phyloP scores from a whole-genome alignment of 2,888 invertebrate species.

The Brachylomia viminalis region DNA sequence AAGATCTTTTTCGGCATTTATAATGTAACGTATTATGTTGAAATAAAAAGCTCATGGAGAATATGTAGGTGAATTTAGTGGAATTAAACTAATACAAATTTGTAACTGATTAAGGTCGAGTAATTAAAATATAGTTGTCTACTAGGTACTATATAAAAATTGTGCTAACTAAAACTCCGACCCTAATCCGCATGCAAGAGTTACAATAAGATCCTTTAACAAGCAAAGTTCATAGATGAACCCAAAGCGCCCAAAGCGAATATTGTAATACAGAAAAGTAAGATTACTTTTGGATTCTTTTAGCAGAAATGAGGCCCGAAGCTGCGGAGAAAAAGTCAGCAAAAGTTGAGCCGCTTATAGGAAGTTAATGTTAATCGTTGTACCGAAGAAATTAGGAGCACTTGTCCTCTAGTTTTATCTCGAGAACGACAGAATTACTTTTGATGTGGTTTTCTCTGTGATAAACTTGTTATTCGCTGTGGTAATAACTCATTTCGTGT shows the following conservation, averaged over 20 bases:
- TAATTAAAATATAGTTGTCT: background rate
- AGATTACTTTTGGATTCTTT: conserved; percentile 62
- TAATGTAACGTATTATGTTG: background rate
- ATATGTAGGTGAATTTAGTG: background rate
- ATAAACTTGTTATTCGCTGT: background rate
- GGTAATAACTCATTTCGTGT: conserved; percentile 32
- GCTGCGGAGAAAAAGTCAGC: conserved; percentile 43
- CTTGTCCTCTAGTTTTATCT: conserved; percentile 51
- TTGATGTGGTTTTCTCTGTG: conserved; percentile 30
- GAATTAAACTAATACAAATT: too few species aligned
- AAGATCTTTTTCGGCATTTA: background rate
- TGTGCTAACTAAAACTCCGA: background rate
- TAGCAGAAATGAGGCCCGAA: conserved; percentile 38
- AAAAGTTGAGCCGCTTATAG: conserved; percentile 48
- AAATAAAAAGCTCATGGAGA: background rate
- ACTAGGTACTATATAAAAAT: too few species aligned
- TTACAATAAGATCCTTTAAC: conserved; percentile 27
- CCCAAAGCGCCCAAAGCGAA: conserved; percentile 40
- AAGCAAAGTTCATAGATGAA: conserved; percentile 42
- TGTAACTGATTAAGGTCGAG: background rate
- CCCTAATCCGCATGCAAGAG: conserved; percentile 19
- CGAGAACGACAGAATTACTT: conserved; percentile 41
- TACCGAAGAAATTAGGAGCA: conserved; percentile 49
- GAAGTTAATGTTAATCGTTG: conserved; percentile 54
- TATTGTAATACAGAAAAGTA: conserved; percentile 54